Evolutionary conservation across 2,113 vertebrate species (phyloP), one percentile per base, ranked within the genome.

Genomic region (Kryptolebias marmoratus): DNA sequence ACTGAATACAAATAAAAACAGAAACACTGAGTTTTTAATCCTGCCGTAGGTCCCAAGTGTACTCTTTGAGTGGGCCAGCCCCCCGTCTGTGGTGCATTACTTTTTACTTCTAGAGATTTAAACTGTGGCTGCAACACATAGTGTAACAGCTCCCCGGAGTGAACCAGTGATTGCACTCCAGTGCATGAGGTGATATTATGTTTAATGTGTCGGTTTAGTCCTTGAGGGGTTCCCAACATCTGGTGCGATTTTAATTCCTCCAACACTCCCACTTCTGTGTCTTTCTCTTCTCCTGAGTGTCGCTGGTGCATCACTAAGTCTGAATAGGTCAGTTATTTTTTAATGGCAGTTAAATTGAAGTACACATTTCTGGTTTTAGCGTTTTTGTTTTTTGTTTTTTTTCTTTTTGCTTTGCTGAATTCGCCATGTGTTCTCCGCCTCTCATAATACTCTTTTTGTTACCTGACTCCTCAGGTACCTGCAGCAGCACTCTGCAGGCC

Each of bases 201-300:
- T 88, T 88, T 87, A 92, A 91, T 91, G 87, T 91, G 89, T 92
- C 63, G 67, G 63, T 85, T 85, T 84, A 83, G 82, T 89, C 89
- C 90, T 89, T 42, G 28, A 86, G 90, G 90, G 87, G 63, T 83
- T 82, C 79, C 84, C 75, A 87, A 88, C 90, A 90, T 89, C 84
- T 92, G 87, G 73, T 48, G n/a, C 44, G 68, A 82, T 86, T 87
- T 80, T 81, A 84, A 87, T 87, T 84, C 80, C 54, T 75, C 10
- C 27, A 80, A 78, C 55, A 45, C 62, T 73, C 52, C 64, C 56
- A 54, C 49, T 75, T 75, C 60, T 27, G 55, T 53, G 47, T 60
- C 36, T 79, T 57, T 64, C 45, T 47, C 71, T 71, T 76, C 71
- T 78, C 60, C 48, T 44, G 36, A 65, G 58, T 65, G 32, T 79